Evolutionary conservation across 2,113 vertebrate genomes (phyloP), one percentile per base, ranked within the genome.

Genomic region (Rafetus swinhoei): DNA sequence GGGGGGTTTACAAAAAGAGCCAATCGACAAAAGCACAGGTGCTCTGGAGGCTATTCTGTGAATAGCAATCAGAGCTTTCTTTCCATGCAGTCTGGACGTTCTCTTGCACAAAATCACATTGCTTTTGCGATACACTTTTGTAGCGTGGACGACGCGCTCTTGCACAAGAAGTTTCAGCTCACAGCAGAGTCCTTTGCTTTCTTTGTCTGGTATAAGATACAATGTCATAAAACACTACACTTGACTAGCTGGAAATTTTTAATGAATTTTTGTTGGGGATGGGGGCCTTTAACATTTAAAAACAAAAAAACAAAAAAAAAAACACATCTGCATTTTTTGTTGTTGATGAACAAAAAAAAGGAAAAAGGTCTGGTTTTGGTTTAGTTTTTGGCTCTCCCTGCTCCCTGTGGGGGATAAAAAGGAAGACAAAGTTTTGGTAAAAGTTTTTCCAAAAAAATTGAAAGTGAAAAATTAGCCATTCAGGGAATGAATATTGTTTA

Each of bases 321-420:
- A 45, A 9, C 69, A 74, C 69, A 11, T 19, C 22, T 74, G n/a
- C 69, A 39, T 74, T 39, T 74, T 35, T 22, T 74, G 15, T 74
- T 74, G 8, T 39, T 39, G n/a, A 39, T 74, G 69, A 74, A 74
- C 39, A 18, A 39, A n/a, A 74, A 74, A 10, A 22, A 57, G 19
- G 19, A 14, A 65, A 69, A 74, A 74, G n/a, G 21, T 39, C n/a
- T 74, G 18, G 2, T 39, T 74, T 21, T 9, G 4, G 15, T 5
- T 3, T 1, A 0, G 1, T 85, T 90, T 79, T 35, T 7, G 9
- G 18, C 39, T 3, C 1, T 2, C 77, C 32, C 35, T 2, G 10
- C 39, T 77, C 11, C 82, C 84, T 85, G 16, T n/a, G 4, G 12
- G 39, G 22, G 35, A 79, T 50, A 90, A 90, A 62, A 83, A 72